Percentiles rank a stretch among this genome's conserved stretches.
Conservation (phyloP, 2,797 vertebrate genomes). For the Heteromormyrus szaboi region DNA sequence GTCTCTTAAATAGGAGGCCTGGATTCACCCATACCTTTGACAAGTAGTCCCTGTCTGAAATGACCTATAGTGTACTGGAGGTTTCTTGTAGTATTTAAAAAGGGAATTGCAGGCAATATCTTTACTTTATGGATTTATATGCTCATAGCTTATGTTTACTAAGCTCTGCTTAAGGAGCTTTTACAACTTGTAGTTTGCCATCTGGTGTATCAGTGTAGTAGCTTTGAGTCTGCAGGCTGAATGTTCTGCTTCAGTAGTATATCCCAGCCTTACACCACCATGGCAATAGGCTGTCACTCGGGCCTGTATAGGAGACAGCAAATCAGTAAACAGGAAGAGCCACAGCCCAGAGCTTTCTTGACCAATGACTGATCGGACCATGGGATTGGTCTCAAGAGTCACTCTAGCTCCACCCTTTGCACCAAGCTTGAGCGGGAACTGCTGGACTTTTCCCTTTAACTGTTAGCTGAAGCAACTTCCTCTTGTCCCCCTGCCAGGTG, state of each 20-base stretch:
- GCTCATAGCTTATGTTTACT: conserved; percentile 1
- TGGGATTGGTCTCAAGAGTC: not conserved
- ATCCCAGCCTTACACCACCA: not conserved
- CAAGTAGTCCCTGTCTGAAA: not conserved
- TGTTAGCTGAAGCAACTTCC: not conserved
- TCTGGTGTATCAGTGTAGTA: not conserved
- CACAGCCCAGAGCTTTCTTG: not conserved
- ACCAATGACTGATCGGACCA: not conserved
- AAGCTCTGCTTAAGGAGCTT: not conserved
- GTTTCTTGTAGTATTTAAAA: not conserved
- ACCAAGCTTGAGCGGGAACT: not conserved
- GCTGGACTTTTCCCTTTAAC: not conserved
- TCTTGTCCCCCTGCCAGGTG: not conserved
- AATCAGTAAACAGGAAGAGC: not conserved
- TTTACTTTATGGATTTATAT: not conserved
- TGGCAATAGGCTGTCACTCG: not conserved
- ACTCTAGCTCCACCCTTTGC: not conserved
- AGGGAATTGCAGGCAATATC: not conserved
- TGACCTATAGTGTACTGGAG: not conserved
- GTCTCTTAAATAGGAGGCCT: not conserved
- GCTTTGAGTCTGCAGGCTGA: not conserved
- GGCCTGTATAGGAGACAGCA: not conserved
- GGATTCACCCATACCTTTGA: not conserved
- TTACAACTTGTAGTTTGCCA: not conserved
- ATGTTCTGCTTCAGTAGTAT: not conserved